A percentile compares a stretch with the other conserved stretches of the same genome.
Evolutionary conservation across 2,113 vertebrate genomes (phyloP).

Genomic region (Porphyrio hochstetteri): DNA sequence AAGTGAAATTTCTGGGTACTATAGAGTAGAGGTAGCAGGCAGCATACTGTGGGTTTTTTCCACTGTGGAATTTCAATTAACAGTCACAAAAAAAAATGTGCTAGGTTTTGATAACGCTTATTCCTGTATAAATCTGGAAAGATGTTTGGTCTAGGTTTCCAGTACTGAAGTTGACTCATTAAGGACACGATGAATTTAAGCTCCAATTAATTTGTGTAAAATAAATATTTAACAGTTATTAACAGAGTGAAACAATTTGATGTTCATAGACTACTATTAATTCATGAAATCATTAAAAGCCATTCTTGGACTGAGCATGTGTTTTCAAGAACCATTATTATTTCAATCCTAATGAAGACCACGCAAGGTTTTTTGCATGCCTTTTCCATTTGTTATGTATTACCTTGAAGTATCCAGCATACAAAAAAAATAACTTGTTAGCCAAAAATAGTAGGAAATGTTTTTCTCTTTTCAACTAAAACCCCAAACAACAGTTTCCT

Average conservation of each 20-base stretch:
- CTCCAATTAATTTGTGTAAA: background rate
- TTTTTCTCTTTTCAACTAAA: too few species aligned
- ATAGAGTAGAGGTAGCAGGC: background rate
- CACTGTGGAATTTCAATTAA: background rate
- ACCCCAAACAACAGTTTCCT: background rate
- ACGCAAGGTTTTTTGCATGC: background rate
- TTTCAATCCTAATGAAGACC: background rate
- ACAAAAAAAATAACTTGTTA: background rate
- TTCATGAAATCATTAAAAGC: background rate
- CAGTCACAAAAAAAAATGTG: background rate
- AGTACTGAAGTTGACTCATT: background rate
- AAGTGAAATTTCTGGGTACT: background rate
- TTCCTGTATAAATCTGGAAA: background rate
- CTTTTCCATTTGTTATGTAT: background rate
- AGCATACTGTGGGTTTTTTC: accelerated
- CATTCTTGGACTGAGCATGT: background rate
- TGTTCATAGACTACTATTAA: background rate
- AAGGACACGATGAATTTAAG: background rate
- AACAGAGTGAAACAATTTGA: background rate
- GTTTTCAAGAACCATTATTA: background rate
- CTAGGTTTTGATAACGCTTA: background rate
- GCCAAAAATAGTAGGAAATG: background rate
- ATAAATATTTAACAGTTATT: background rate
- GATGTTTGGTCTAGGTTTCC: background rate
- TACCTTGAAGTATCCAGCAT: background rate